These are phyloP conservation scores for Ferrisia virgata DNA, from an alignment of 2,888 invertebrate species.

Conservation along the genomic window DNA sequence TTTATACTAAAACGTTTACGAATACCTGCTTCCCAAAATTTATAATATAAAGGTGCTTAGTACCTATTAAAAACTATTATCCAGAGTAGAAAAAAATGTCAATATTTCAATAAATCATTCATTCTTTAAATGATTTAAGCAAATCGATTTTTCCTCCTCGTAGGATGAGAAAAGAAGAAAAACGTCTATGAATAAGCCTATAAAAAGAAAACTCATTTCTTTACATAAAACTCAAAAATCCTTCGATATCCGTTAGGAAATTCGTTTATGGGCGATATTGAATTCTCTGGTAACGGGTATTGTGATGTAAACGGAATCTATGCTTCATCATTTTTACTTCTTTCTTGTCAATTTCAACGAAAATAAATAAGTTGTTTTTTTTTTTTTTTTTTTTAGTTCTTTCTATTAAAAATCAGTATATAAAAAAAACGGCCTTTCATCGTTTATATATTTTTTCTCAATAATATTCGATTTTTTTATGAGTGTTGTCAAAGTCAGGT, in stretches of 20 bases:
- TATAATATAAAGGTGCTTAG: too few species aligned
- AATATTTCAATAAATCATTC: conserved; percentile 9
- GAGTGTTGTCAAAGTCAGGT: neutral
- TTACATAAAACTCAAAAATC: conserved; percentile 16
- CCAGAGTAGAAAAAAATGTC: neutral
- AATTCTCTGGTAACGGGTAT: conserved; percentile 5
- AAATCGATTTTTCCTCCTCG: neutral
- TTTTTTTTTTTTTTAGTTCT: conserved; percentile 29
- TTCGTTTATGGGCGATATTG: conserved; percentile 19
- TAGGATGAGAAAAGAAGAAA: neutral
- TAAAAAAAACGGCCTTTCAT: conserved; percentile 1
- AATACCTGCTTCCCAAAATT: neutral
- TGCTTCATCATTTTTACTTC: conserved; percentile 22
- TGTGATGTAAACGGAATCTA: conserved; percentile 21
- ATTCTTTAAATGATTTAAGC: conserved; percentile 9
- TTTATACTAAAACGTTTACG: neutral
- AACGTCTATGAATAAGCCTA: neutral
- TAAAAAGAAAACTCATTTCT: conserved; percentile 22
- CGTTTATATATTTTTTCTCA: neutral
- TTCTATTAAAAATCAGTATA: conserved; percentile 11
- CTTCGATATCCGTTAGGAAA: conserved; percentile 1
- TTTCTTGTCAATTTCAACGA: conserved; percentile 29
- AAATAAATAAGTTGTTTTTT: conserved; percentile 20
- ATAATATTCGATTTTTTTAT: conserved; percentile 7
- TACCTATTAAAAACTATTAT: neutral